Evolutionary conservation across 2,797 vertebrate genomes (phyloP), one percentile per base, ranked within the genome.

Genomic region (Tokudaia tokunoshimensis): DNA sequence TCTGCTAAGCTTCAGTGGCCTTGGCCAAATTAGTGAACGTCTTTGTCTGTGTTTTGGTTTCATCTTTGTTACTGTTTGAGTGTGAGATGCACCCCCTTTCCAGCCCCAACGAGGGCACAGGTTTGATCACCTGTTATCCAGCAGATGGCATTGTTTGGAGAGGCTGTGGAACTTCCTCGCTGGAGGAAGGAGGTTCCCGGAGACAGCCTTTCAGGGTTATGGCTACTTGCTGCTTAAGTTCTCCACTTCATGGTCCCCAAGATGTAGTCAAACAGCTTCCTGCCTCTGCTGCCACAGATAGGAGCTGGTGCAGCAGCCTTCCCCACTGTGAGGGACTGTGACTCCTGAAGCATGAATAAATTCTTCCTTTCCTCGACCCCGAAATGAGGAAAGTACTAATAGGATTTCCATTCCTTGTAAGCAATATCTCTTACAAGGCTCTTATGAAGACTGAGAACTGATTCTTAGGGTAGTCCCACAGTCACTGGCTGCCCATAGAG

Each of bases 11-110:
- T 0, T 29, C 52, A 81, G 13, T 26, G 65, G 57, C 57, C 22
- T 75, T 47, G 31, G 61, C 76, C 41, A 91, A 47, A 37, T 50
- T 50, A 26, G 0, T 88, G 79, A 70, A 37, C 19, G 14, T 63
- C 14, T 94, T 80, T 74, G 29, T 91, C 50, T 96, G 24, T 31
- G 17, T 72, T 72, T 89, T n/a, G 22, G 55, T 82, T 92, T 89
- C 44, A 82, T 92, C 44, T 34, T 61, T 75, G 24, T 59, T 72
- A 37, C 20, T 2, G 13, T 52, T 67, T 37, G 50, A 74, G 37
- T 31, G 26, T 20, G n/a, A 59, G 11, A 75, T 59, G 26, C 6
- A 26, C 65, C 10, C 37, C 3, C 6, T 14, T 11, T 52, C 17
- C 70, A 72, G 8, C 13, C 8, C 26, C 24, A 29, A 31, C 3